A percentile compares a stretch with the other conserved stretches of the same genome.
Conservation (phyloP, 2,888 invertebrate species). For the Epinotia brunnichana region DNA sequence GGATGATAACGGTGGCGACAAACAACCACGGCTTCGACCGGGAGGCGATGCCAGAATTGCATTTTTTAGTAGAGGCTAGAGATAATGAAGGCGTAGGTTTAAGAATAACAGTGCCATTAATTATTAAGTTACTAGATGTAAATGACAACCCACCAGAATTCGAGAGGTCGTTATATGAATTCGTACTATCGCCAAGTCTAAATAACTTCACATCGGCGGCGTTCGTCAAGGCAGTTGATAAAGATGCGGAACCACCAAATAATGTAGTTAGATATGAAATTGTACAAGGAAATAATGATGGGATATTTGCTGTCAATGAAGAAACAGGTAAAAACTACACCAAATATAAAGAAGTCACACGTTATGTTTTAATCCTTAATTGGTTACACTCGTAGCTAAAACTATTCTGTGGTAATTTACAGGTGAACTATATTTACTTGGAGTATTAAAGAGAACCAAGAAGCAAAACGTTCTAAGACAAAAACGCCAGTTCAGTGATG, state of each 20-base stretch:
- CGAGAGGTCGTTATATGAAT: conserved; percentile 90
- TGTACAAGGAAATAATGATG: conserved; percentile 89
- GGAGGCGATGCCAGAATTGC: conserved; percentile 89
- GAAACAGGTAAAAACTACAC: conserved; percentile 84
- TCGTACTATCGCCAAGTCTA: conserved; percentile 89
- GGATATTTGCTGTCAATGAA: conserved; percentile 89
- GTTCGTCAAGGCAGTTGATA: conserved; percentile 92
- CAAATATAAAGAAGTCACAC: not conserved
- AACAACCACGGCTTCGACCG: conserved; percentile 91
- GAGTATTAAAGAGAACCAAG: conserved; percentile 76
- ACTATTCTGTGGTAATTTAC: conserved; percentile 44
- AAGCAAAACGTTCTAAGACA: conserved; percentile 72
- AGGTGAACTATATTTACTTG: conserved; percentile 87
- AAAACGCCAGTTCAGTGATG: conserved; percentile 77
- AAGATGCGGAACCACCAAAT: conserved; percentile 92
- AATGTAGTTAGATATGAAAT: conserved; percentile 94
- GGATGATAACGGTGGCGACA: conserved; percentile 90
- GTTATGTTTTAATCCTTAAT: not conserved
- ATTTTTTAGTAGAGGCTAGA: conserved; percentile 92
- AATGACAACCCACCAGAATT: conserved; percentile 95
- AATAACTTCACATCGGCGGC: conserved; percentile 90
- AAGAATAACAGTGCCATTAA: conserved; percentile 88
- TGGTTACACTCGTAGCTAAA: not conserved
- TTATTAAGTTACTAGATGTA: conserved; percentile 89
- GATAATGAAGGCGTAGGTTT: conserved; percentile 93